Base-by-base conservation (phyloP, 2,888 invertebrate species). In the Amphipoea oculea region DNA sequence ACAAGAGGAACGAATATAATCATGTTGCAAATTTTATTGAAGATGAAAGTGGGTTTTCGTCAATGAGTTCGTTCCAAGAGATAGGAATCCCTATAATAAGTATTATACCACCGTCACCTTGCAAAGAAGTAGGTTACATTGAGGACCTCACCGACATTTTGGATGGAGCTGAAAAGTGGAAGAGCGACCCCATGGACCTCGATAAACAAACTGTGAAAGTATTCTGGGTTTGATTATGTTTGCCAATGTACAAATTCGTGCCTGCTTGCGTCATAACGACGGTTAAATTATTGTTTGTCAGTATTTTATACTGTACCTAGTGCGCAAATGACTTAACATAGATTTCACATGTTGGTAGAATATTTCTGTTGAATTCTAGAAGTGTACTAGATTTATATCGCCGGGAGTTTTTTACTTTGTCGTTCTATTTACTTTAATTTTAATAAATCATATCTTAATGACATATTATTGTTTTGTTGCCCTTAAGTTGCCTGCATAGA, bases 31-130 rank as follows among this genome's bases (percentile, higher is more conserved):
- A 95, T 91, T 96, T 95, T 81, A 94, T 96, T 73, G 98, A 98
- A 93, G 98, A 98, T 90, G 98, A 98, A 94, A 98, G 98, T 92
- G 98, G 98, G 51, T 98, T 98, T 94, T 98, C 98, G 23, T 98
- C 98, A 14, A 98, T 98, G 97, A 98, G 98, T 93, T 98, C 98
- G 12, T 98, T 98, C 92, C 98, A 98, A 95, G 98, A 98, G 92
- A 97, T 98, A 70, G 98, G 98, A 20, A 96, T 98, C 90, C 98
- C 98, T 29, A 96, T 97, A 73, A 97, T 97, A 92, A 96, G 95
- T 84, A 95, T 96, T 77, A 96, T 96, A 91, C 96, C 96, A 87
- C 96, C 96, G 79, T 96, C 96, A 42, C 96, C 96, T 23, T 94
- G 95, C 78, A 95, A 96, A 88, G 96, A 96, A 89, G 92, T 95